A percentile compares a stretch with the other conserved stretches of the same genome.
Evolutionary conservation across 1,140 invertebrate genomes (phyloP).

Genomic region (Drosophila persimilis): DNA sequence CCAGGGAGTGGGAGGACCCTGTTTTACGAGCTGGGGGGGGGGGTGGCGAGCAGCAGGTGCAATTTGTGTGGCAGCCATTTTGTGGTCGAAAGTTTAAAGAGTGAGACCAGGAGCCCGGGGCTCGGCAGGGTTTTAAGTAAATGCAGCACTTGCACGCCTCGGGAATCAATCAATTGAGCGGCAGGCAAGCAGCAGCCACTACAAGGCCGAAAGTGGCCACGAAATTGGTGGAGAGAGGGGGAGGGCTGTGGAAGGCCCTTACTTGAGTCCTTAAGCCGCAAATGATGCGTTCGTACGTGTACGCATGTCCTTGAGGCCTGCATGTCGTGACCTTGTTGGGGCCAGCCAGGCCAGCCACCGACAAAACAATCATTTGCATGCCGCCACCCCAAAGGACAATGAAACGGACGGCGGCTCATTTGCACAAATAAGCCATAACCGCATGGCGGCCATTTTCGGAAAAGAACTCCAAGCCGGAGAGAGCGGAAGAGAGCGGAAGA

Average conservation of each 20-base stretch:
- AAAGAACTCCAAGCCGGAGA: constrained; percentile 10
- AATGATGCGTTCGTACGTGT: constrained; percentile 40
- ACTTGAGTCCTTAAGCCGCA: constrained; percentile 37
- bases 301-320: constrained; percentile 36
- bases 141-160: constrained; percentile 35
- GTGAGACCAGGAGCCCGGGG: neutral
- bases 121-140: constrained; percentile 27
- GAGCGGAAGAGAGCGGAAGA: constrained; percentile 3
- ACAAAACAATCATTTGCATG: constrained; percentile 73
- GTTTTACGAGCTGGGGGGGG: constrained; percentile 45
- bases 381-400: constrained; percentile 61
- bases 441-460: constrained; percentile 53
- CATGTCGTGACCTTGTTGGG: constrained; percentile 54
- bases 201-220: too few species aligned
- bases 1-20: neutral
- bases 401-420: constrained; percentile 74
- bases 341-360: constrained; percentile 37
- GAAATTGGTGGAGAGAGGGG: neutral
- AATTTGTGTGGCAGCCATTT: constrained; percentile 54
- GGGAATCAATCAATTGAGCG: constrained; percentile 36
- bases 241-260: constrained; percentile 9
- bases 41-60: constrained; percentile 25
- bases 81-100: constrained; percentile 48
- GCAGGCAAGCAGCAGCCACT: neutral
- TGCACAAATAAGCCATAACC: constrained; percentile 80